A percentile compares a stretch with the other conserved stretches of the same genome.
Conservation (phyloP, 2,888 invertebrate genomes). For the Harpagoxenus sublaevis region DNA sequence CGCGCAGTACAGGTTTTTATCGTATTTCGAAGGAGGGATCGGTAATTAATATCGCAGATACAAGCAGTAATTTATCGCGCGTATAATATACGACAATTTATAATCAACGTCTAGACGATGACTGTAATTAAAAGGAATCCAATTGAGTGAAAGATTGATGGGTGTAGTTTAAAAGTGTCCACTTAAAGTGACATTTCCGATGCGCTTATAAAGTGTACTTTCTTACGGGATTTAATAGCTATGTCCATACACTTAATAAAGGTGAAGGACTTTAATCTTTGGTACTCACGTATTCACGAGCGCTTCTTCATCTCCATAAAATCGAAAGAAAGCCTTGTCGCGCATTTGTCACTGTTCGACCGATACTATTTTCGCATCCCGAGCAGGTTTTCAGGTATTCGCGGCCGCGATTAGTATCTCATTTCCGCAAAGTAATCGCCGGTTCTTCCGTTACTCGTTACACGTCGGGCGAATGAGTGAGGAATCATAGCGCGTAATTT, state of each 20-base stretch:
- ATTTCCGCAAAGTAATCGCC: conserved; percentile 38
- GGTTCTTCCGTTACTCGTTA: conserved; percentile 51
- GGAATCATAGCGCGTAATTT: conserved; percentile 49
- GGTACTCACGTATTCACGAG: conserved; percentile 16
- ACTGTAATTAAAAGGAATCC: not conserved
- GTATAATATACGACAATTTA: not conserved
- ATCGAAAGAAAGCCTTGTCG: conserved; percentile 27
- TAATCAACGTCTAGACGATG: not conserved
- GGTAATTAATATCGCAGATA: not conserved
- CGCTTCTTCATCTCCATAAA: conserved; percentile 30
- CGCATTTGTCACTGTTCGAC: conserved; percentile 42
- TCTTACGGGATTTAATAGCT: conserved; percentile 10
- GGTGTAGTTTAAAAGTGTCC: not conserved
- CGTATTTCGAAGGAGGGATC: not conserved
- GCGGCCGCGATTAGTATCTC: conserved; percentile 47
- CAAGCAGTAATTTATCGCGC: not conserved
- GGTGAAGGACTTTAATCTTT: conserved; percentile 17
- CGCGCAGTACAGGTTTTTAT: not conserved
- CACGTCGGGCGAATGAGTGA: conserved; percentile 25
- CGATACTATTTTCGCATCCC: conserved; percentile 13
- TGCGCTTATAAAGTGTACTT: not conserved
- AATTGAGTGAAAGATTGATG: not conserved
- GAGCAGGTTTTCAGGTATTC: conserved; percentile 5
- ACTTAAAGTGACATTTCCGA: conserved; percentile 16
- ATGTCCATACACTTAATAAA: not conserved